Evolutionary conservation across 2,888 invertebrate species (phyloP).

Genomic region (Hydroisotoma schaefferi): DNA sequence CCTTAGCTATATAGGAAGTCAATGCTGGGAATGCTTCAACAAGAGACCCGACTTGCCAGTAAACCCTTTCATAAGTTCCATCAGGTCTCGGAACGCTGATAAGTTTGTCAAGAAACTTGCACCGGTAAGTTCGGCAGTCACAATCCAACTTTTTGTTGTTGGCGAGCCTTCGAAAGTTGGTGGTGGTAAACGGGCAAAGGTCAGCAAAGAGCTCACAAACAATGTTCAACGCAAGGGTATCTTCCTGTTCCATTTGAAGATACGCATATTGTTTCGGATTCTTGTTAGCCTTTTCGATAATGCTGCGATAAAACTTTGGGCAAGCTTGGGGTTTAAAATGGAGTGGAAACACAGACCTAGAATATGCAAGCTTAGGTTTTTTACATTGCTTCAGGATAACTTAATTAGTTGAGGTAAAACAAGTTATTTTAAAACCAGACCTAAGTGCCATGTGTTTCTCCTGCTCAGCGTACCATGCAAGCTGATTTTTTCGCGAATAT

Average conservation of each 20-base stretch:
- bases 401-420: not conserved
- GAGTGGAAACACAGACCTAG: conserved; percentile 1
- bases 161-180: conserved; percentile 23
- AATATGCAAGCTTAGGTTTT: not conserved
- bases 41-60: conserved; percentile 19
- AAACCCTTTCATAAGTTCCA: conserved; percentile 19
- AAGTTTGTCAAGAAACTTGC: conserved; percentile 25
- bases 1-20: not conserved
- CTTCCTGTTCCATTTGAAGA: conserved; percentile 24
- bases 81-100: conserved; percentile 18
- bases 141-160: conserved; percentile 18
- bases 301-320: not conserved
- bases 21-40: not conserved
- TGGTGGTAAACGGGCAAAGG: conserved; percentile 24
- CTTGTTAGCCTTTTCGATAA: conserved; percentile 15
- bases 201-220: conserved; percentile 23
- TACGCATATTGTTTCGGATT: conserved; percentile 22
- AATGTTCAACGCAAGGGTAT: conserved; percentile 20
- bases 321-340: conserved; percentile 10
- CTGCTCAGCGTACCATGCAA: conserved; percentile 20
- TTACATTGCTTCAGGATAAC: conserved; percentile 6
- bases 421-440: not conserved
- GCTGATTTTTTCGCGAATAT: conserved; percentile 7
- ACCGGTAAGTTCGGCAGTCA: conserved; percentile 24
- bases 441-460: conserved; percentile 13